Evolutionary conservation across 2,113 vertebrate genomes (phyloP), one percentile per base, ranked within the genome.

Genomic region (Serilophus lunatus): DNA sequence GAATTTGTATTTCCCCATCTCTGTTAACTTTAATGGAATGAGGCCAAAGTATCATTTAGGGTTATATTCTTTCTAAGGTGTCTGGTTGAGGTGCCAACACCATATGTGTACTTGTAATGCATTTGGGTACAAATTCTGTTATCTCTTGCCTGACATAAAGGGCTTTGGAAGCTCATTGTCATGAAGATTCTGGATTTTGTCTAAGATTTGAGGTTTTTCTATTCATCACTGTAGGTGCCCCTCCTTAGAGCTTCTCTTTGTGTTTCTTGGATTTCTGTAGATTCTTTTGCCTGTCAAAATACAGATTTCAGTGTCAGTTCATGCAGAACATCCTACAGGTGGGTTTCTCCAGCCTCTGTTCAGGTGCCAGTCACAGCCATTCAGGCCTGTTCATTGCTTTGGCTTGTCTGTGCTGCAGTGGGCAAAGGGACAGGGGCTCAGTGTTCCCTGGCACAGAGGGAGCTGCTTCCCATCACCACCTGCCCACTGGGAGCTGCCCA

Each of bases 181-280:
- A 56, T 72, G 65, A 89, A 57, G 49, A 66, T 59, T 70, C 49
- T 51, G 23, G 29, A 18, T 81, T 61, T 92, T 69, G 14, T 72
- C n/a, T 86, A n/a, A 66, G 66, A 65, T 7, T 12, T 38, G 31
- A 61, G 9, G 2, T 26, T 83, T 92, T 91, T 75, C 8, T 77
- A 28, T 44, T 69, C 0, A 1, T 40, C 71, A 26, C 18, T 75
- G 9, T 28, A 69, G 9, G 36, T 49, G 50, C 22, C 3, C 3
- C 26, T 76, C 31, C 49, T 42, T 4, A 44, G 49, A 50, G 11
- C 57, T 82, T 75, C 60, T 82, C 14, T 25, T 53, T 36, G 51
- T 22, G 25, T 29, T 83, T 80, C 22, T 54, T 82, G 50, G n/a
- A 68, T 56, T 82, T n/a, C n/a, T 79, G 26, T 33, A 56, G 40